Percentiles rank a stretch among this genome's conserved stretches.
Evolutionary conservation across 2,113 vertebrate species (phyloP).

Genomic region (Plestiodon gilberti): DNA sequence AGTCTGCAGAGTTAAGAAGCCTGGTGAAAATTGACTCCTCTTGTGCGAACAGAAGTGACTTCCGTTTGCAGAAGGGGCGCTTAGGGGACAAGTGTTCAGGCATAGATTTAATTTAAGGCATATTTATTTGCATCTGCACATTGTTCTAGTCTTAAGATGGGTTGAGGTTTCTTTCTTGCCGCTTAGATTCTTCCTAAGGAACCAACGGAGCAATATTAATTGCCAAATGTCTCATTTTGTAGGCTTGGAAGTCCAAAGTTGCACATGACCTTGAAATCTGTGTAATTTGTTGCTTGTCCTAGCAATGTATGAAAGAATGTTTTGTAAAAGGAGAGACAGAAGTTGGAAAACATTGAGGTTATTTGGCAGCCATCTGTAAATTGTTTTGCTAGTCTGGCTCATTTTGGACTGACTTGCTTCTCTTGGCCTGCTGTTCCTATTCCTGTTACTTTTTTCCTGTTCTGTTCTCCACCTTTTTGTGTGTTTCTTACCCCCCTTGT

Average conservation of each 20-base stretch:
- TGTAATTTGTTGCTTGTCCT: not conserved
- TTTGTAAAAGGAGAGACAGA: not conserved
- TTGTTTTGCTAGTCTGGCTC: slow-evolving; percentile 3
- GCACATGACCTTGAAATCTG: not conserved
- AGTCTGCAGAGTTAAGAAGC: too few relatives aligned
- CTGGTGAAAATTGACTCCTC: too few relatives aligned
- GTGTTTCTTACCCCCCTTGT: not conserved
- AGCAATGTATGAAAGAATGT: slow-evolving; percentile 6
- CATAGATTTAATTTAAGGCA: not conserved
- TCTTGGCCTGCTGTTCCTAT: not conserved
- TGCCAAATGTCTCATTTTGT: not conserved
- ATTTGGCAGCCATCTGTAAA: slow-evolving; percentile 4
- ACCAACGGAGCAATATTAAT: not conserved
- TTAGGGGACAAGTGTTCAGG: too few relatives aligned
- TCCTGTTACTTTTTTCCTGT: not conserved
- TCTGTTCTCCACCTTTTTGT: not conserved
- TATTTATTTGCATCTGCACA: not conserved
- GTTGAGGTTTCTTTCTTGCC: not conserved
- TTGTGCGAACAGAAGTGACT: too few relatives aligned
- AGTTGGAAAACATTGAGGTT: not conserved
- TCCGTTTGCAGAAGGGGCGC: too few relatives aligned
- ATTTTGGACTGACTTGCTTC: not conserved
- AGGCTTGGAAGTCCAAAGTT: not conserved
- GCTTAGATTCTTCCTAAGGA: not conserved
- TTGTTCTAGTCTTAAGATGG: not conserved